Conservation (phyloP, 53 echinoderm and acorn worm genomes). For the Apostichopus leukothele region DNA sequence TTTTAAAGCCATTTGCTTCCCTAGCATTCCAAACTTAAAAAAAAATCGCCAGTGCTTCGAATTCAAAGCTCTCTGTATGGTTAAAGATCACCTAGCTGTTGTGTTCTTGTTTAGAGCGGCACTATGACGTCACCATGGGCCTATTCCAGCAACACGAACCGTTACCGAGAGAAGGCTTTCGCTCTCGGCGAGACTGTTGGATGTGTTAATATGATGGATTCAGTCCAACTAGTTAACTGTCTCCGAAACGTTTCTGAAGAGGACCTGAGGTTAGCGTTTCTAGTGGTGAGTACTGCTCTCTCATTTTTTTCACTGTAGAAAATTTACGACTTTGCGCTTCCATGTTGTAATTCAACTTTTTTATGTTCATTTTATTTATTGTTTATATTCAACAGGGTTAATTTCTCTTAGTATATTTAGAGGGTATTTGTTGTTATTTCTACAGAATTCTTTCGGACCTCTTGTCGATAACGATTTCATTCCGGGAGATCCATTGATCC, state of each 20-base stretch:
- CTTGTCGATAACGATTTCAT: conserved; percentile 60
- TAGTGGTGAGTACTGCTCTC: background rate
- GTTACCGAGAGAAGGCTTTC: conserved; percentile 23
- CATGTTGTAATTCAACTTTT: too few species aligned
- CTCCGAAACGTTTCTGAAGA: conserved; percentile 37
- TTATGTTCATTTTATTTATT: too few species aligned
- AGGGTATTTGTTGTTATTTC: too few species aligned
- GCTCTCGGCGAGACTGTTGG: conserved; percentile 17
- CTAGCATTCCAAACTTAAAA: too few species aligned
- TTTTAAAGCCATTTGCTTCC: too few species aligned
- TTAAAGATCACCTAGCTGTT: too few species aligned
- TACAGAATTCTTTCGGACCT: conserved; percentile 50
- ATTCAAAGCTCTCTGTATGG: too few species aligned
- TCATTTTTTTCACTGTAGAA: background rate
- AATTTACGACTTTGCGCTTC: too few species aligned
- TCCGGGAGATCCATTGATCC: conserved; percentile 40
- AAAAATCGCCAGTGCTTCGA: too few species aligned
- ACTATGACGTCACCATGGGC: conserved; percentile 45
- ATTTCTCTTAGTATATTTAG: too few species aligned
- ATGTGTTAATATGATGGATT: conserved; percentile 7
- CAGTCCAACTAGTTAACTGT: conserved; percentile 31
- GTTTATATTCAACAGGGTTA: too few species aligned
- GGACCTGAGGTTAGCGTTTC: conserved; percentile 7
- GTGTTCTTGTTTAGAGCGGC: conserved; percentile 30
- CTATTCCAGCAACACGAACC: conserved; percentile 18